Conservation (phyloP, 2,113 vertebrate species). For the Chelonoidis abingdonii region DNA sequence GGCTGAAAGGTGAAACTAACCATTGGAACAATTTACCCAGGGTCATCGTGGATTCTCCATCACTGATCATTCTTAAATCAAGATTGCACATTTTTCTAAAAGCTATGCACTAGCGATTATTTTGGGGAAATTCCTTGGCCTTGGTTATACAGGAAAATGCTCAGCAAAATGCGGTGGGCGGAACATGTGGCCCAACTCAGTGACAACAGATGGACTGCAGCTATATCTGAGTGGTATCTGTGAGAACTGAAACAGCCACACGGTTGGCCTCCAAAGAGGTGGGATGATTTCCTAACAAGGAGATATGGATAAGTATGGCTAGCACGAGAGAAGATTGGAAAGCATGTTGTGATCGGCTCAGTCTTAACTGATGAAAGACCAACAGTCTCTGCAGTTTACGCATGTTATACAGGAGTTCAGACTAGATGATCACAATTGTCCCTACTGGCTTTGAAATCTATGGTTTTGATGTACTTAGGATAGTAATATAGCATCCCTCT, state of each 20-base stretch:
- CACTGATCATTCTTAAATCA: neutral
- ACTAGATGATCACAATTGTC: neutral
- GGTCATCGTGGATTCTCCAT: neutral
- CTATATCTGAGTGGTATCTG: no score
- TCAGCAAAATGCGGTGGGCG: no score
- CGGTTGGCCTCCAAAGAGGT: no score
- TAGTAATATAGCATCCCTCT: constrained; percentile 14
- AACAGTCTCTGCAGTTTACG: no score
- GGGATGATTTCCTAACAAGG: no score
- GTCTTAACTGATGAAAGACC: no score
- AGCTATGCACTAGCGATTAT: neutral
- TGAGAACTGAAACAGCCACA: no score
- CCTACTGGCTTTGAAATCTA: neutral
- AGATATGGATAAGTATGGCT: no score
- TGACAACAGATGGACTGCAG: no score
- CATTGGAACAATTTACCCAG: neutral
- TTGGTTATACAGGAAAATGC: neutral
- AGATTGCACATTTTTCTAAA: neutral
- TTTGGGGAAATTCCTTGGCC: neutral
- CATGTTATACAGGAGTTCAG: neutral
- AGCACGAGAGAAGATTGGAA: no score
- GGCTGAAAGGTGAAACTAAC: neutral
- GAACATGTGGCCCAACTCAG: no score
- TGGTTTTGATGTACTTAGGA: constrained; percentile 23
- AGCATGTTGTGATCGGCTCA: no score